These are phyloP conservation scores for Peromyscus leucopus DNA, from an alignment of 2,113 vertebrate species.

Conservation along the genomic window DNA sequence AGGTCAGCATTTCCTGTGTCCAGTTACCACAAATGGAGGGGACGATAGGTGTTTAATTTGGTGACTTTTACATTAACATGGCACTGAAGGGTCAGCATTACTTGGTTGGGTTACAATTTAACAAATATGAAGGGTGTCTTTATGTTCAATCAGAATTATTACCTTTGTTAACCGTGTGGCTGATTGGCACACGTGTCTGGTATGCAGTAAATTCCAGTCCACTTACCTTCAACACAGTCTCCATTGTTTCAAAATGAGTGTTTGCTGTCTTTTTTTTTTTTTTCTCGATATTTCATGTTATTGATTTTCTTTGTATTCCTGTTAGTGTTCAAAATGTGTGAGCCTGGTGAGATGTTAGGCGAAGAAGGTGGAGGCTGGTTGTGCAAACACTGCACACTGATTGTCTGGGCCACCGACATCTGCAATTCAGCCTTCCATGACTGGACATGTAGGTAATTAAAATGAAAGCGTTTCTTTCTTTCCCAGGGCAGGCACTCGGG, in stretches of 20 bases:
- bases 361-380: conserved; percentile 32
- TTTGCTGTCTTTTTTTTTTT: background rate
- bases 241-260: background rate
- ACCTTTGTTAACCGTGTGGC: background rate
- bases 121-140: conserved; percentile 1
- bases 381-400: background rate
- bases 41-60: background rate
- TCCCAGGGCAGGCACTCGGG: background rate
- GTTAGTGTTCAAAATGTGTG: conserved; percentile 54
- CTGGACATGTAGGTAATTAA: conserved; percentile 63
- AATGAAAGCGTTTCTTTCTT: conserved; percentile 69
- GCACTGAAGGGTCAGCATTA: background rate
- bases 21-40: conserved; percentile 4
- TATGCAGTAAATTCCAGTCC: background rate
- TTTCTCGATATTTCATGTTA: conserved; percentile 49
- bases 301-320: conserved; percentile 49
- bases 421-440: conserved; percentile 65
- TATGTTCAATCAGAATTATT: conserved; percentile 37
- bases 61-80: background rate
- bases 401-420: conserved; percentile 30
- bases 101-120: background rate
- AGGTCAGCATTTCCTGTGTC: background rate
- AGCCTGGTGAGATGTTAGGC: background rate
- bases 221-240: conserved; percentile 22
- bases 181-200: background rate